Percentiles rank a stretch among this genome's conserved stretches.
These are phyloP conservation scores for Blastomussa wellsi DNA, from an alignment of 92 coral and sea anemone genomes.

Conservation along the genomic window DNA sequence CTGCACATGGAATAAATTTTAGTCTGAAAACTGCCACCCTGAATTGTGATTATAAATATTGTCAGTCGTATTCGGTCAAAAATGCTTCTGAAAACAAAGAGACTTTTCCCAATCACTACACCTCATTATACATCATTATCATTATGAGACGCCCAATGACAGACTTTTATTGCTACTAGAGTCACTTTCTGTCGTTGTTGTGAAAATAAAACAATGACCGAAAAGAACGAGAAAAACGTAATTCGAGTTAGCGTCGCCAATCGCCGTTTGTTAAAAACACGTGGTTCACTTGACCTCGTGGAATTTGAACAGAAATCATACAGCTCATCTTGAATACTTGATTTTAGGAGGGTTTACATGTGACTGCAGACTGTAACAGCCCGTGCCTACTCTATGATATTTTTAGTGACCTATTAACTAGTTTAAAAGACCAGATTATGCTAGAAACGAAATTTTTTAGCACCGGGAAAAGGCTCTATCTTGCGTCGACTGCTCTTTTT, in stretches of 20 bases:
- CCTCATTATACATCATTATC: conserved; percentile 29
- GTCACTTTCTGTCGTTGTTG: conserved; percentile 22
- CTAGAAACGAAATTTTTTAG: background rate
- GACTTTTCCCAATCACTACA: background rate
- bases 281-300: conserved; percentile 37
- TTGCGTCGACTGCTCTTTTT: background rate
- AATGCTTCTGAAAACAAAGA: conserved; percentile 16
- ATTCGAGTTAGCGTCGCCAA: background rate
- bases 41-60: conserved; percentile 16
- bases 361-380: no score
- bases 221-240: background rate
- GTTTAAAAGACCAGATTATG: background rate
- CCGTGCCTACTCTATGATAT: no score
- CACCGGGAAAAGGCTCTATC: background rate
- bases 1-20: conserved; percentile 50
- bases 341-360: background rate
- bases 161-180: background rate
- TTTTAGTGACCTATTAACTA: no score
- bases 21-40: conserved; percentile 32
- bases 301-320: background rate
- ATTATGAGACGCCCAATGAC: background rate
- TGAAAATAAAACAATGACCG: conserved; percentile 1
- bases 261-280: background rate
- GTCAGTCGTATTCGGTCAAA: background rate
- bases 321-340: background rate